Conservation (phyloP, 2,797 vertebrate genomes). For the Discoglossus pictus region DNA sequence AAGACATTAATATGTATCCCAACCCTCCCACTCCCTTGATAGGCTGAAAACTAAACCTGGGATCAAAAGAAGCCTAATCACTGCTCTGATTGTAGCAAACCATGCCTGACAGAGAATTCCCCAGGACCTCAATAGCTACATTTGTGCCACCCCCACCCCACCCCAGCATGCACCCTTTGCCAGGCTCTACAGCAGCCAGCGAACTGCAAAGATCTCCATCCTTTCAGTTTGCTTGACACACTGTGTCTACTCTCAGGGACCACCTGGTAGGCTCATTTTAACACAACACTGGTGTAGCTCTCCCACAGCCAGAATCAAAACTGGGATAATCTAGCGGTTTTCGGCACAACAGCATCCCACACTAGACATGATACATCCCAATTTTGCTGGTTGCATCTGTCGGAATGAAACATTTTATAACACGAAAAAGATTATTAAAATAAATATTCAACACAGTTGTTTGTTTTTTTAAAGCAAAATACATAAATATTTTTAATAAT, state of each 20-base stretch:
- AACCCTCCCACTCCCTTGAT: constrained; percentile 66
- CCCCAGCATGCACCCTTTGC: constrained; percentile 57
- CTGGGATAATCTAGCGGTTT: constrained; percentile 59
- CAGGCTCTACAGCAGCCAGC: constrained; percentile 69
- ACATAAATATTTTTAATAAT: too few relatives aligned
- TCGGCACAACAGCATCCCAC: too few relatives aligned
- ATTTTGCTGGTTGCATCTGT: too few relatives aligned
- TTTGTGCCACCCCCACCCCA: constrained; percentile 74
- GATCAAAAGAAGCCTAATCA: constrained; percentile 85
- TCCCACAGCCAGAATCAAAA: constrained; percentile 73
- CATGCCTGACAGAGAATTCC: constrained; percentile 84
- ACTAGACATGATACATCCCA: too few relatives aligned
- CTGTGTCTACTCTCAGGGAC: constrained; percentile 83
- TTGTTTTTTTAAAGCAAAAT: too few relatives aligned
- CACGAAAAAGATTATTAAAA: too few relatives aligned
- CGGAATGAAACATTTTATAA: too few relatives aligned
- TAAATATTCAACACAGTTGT: too few relatives aligned
- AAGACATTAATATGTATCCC: constrained; percentile 76
- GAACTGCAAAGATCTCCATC: constrained; percentile 74
- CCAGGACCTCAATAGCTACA: constrained; percentile 79
- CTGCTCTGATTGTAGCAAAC: constrained; percentile 86
- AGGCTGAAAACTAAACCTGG: constrained; percentile 84
- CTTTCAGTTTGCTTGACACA: constrained; percentile 88
- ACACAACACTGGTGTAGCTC: constrained; percentile 73
- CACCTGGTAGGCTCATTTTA: constrained; percentile 85